Conservation (phyloP, 2,888 invertebrate genomes). For the Phrixothrix hirtus region DNA sequence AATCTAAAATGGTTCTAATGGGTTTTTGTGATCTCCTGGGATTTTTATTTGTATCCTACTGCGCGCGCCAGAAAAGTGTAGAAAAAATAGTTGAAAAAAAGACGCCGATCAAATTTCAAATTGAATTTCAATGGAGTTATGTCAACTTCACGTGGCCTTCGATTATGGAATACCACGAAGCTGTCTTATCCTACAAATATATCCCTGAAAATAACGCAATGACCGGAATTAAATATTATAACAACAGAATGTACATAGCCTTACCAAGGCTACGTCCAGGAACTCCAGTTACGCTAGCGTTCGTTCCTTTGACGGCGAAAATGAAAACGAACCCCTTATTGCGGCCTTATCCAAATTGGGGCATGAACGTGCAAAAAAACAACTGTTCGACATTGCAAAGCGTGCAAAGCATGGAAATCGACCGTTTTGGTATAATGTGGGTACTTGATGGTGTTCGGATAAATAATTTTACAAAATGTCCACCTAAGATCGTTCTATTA, state of each 20-base stretch:
- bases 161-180: constrained; percentile 60
- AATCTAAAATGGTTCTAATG: constrained; percentile 14
- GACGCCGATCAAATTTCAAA: constrained; percentile 59
- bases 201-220: constrained; percentile 70
- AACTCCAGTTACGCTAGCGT: constrained; percentile 70
- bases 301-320: constrained; percentile 50
- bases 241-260: constrained; percentile 67
- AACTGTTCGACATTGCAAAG: constrained; percentile 72
- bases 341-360: constrained; percentile 72
- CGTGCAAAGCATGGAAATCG: constrained; percentile 75
- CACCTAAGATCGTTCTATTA: constrained; percentile 68
- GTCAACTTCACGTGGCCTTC: constrained; percentile 70
- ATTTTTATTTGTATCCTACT: constrained; percentile 38
- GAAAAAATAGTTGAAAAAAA: constrained; percentile 24
- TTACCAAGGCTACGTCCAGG: constrained; percentile 69
- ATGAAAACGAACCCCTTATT: constrained; percentile 60
- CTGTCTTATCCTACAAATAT: constrained; percentile 62
- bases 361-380: constrained; percentile 60
- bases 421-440: constrained; percentile 72
- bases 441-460: constrained; percentile 69
- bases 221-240: constrained; percentile 70
- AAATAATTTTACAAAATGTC: constrained; percentile 64
- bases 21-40: constrained; percentile 40
- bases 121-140: constrained; percentile 71
- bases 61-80: constrained; percentile 28